Conservation (phyloP, 2,888 invertebrate genomes). For the Drosophila maculinotata region DNA sequence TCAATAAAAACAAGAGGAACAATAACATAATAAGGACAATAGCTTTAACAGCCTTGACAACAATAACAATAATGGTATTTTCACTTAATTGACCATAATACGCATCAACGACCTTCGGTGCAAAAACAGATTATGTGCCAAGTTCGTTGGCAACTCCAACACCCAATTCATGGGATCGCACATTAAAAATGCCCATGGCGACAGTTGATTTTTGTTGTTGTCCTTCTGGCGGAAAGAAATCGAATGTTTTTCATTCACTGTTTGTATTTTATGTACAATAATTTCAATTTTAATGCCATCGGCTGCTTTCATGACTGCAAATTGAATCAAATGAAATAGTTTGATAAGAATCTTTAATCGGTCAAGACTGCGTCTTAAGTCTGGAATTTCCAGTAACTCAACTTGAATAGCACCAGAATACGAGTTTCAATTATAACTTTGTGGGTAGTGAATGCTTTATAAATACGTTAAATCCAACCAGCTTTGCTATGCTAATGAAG, state of each 20-base stretch:
- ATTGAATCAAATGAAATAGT: conserved; percentile 66
- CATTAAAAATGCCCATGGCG: conserved; percentile 69
- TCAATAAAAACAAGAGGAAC: conserved; percentile 42
- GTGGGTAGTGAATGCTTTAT: conserved; percentile 8
- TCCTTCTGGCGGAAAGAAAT: conserved; percentile 25
- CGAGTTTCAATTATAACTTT: conserved; percentile 7
- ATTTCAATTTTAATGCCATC: conserved; percentile 64
- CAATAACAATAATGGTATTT: conserved; percentile 75
- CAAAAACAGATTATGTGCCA: conserved; percentile 43
- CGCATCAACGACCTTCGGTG: conserved; percentile 46
- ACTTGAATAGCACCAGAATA: conserved; percentile 28
- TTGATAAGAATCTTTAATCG: too few relatives aligned
- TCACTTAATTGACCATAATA: conserved; percentile 83
- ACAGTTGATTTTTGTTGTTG: conserved; percentile 59
- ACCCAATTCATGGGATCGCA: conserved; percentile 58
- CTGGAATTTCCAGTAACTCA: conserved; percentile 4
- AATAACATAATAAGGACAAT: conserved; percentile 25
- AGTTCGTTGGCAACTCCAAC: conserved; percentile 48
- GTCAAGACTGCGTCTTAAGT: conserved; percentile 33
- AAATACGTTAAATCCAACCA: conserved; percentile 29
- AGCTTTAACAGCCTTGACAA: conserved; percentile 36
- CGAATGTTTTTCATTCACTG: conserved; percentile 15
- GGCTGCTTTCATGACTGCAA: conserved; percentile 44
- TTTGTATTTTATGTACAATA: conserved; percentile 49
- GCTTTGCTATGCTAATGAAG: conserved; percentile 60